Evolutionary conservation across 2,888 invertebrate genomes (phyloP), one percentile per base, ranked within the genome.

Genomic region (Thereva unica): DNA sequence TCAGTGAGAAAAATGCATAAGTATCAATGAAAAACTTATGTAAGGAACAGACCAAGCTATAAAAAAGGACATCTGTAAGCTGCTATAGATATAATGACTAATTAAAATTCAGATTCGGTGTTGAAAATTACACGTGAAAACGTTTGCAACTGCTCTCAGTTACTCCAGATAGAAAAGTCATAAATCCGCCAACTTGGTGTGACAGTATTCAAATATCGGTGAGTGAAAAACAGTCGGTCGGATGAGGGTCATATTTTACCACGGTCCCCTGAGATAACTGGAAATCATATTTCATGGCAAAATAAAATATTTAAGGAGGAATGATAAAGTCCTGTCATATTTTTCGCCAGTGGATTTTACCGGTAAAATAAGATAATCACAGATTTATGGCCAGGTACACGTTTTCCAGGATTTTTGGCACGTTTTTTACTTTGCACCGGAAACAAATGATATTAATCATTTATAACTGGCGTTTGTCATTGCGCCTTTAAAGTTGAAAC

Each of bases 291-390:
- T 63, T 63, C 50, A 63, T 12, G 35, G 35, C 10, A 59, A 59
- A 23, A 59, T 59, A 59, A 59, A 59, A 59, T 50, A 49, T 50
- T 50, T 63, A 49, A 63, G 63, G 50, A 63, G 42, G 8, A 47
- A 63, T 63, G 63, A 63, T 63, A 63, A 63, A 63, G 50, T 63
- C 50, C 63, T 40, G 50, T 63, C 63, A 63, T 50, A 63, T 63
- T 50, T 63, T 50, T 63, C 50, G 42, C 63, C 50, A 49, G 40
- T 50, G 63, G 50, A 63, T 63, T 50, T 47, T 23, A 10, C 47
- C 10, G 40, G 37, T 8, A 10, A 59, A 63, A 63, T 63, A 63
- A 63, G 63, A 63, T 63, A 63, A 63, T 63, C 63, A 63, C 50
- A 50, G 63, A 63, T 63, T 63, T 63, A 63, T 63, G 63, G n/a